Conservation (phyloP, 2,797 vertebrate genomes). For the Manis pentadactyla region DNA sequence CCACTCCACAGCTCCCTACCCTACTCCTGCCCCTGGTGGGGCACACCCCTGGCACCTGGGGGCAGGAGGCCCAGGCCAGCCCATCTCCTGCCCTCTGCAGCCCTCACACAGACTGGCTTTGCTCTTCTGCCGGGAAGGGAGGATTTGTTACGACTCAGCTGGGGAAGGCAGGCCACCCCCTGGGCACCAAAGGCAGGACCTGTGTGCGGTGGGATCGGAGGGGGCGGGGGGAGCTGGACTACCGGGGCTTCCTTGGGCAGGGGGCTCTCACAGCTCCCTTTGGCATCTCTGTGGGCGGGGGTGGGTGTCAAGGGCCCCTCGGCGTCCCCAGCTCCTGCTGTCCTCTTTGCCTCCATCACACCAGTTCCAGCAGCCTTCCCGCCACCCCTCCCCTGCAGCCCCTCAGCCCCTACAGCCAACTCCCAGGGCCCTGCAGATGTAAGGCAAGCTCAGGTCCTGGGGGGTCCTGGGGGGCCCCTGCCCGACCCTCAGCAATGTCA, state of each 20-base stretch:
- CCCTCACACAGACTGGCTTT: not conserved
- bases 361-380: not conserved
- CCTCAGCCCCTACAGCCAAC: not conserved
- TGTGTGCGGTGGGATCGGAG: too few relatives aligned
- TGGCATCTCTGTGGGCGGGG: not conserved
- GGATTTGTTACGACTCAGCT: not conserved
- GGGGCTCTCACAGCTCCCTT: not conserved
- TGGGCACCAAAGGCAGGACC: not conserved
- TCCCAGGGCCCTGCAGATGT: not conserved
- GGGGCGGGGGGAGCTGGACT: not conserved
- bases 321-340: not conserved
- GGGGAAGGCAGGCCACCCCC: not conserved
- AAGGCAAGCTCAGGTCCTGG: not conserved
- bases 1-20: not conserved
- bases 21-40: not conserved
- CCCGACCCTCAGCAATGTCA: too few relatives aligned
- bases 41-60: accelerated
- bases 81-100: not conserved
- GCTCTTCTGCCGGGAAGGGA: not conserved
- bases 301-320: not conserved
- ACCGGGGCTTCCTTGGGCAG: not conserved
- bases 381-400: not conserved
- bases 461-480: too few relatives aligned
- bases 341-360: not conserved
- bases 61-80: too few relatives aligned